These are phyloP conservation scores for Philonicus albiceps DNA, from an alignment of 2,888 invertebrate species.

Conservation along the genomic window DNA sequence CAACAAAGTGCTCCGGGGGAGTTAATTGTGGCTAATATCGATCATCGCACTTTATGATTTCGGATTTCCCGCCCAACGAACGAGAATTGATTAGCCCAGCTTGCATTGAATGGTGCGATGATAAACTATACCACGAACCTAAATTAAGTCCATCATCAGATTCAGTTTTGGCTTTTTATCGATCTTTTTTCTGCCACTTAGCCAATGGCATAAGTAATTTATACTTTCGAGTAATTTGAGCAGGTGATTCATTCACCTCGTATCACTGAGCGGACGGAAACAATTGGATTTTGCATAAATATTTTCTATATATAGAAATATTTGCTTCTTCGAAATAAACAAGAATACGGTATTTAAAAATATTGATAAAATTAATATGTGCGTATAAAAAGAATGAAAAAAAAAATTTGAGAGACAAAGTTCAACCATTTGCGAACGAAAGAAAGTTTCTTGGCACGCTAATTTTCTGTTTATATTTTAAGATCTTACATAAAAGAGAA, in stretches of 20 bases:
- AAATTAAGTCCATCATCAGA: neutral
- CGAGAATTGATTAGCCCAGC: neutral
- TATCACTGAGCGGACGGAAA: neutral
- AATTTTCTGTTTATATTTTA: neutral
- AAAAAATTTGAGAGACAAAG: neutral
- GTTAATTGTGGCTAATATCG: neutral
- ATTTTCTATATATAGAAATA: neutral
- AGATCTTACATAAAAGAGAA: neutral
- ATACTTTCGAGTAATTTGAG: neutral
- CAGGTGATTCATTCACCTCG: neutral
- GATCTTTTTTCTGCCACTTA: neutral
- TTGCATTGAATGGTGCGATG: neutral
- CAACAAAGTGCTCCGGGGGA: neutral
- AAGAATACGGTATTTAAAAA: neutral
- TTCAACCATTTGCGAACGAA: neutral
- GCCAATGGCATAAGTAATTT: neutral
- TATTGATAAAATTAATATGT: neutral
- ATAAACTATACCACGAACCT: neutral
- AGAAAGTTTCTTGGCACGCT: neutral
- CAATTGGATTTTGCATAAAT: neutral
- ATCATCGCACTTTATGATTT: neutral
- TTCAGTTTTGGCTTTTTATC: neutral
- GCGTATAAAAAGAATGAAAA: neutral
- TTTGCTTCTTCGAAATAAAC: neutral
- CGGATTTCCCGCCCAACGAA: neutral